These are phyloP conservation scores for Drosophila novamexicana DNA, from an alignment of 1,140 invertebrate genomes.

Conservation along the genomic window DNA sequence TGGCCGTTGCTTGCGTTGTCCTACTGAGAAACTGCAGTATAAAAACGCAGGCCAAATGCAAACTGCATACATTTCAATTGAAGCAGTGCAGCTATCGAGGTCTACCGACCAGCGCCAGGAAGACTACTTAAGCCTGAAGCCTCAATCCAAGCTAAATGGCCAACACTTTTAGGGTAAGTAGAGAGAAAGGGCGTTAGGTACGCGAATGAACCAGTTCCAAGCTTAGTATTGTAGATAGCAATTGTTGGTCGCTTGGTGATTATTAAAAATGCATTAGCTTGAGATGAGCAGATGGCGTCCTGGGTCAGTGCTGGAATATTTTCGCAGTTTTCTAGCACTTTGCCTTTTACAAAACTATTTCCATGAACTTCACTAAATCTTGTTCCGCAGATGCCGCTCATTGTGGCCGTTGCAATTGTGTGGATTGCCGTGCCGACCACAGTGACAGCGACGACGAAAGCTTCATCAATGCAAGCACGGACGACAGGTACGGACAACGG, in stretches of 20 bases:
- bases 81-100: constrained; percentile 49
- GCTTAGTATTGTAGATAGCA: neutral
- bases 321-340: constrained; percentile 4
- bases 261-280: constrained; percentile 57
- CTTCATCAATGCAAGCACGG: constrained; percentile 20
- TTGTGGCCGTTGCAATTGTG: constrained; percentile 60
- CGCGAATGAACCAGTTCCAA: neutral
- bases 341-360: constrained; percentile 30
- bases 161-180: constrained; percentile 59
- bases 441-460: constrained; percentile 22
- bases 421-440: constrained; percentile 43
- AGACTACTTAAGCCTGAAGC: constrained; percentile 28
- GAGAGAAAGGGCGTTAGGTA: neutral
- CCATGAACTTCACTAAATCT: constrained; percentile 3
- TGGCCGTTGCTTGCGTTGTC: constrained; percentile 36
- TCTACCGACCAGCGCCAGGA: constrained; percentile 22
- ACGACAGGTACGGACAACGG: neutral
- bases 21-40: constrained; percentile 56
- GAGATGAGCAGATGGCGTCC: neutral
- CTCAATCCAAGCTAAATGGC: constrained; percentile 55
- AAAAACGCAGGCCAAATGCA: constrained; percentile 54
- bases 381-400: constrained; percentile 55
- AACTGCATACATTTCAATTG: constrained; percentile 64
- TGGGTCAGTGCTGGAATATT: neutral
- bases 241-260: constrained; percentile 21